Evolutionary conservation across 1,140 invertebrate genomes (phyloP), one percentile per base, ranked within the genome.

Genomic region (Drosophila bipectinata): DNA sequence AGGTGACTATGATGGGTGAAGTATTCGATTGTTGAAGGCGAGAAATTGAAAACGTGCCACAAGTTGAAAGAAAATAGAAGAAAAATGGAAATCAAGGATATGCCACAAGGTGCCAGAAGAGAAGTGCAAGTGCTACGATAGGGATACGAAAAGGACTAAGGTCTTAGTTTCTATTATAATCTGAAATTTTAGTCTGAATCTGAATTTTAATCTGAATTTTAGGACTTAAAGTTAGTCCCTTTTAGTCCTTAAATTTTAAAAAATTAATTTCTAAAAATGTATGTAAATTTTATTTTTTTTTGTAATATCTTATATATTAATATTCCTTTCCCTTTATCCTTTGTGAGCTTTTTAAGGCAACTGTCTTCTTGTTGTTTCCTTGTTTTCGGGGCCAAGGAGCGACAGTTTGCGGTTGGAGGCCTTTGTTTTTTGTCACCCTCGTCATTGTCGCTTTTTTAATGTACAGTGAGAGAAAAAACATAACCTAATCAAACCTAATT

Each of bases 11-110:
- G 54, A 1, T 18, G 6, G 39, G 37, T 41, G 44, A 30, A 15
- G 14, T 44, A 12, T 48, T 28, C 24, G 24, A 24, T 26, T 8
- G 24, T 45, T 8, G 66, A 32, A 37, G 66, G 61, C 12, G 49
- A 60, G 49, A 62, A 71, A 78, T 72, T 64, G 44, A 79, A 79
- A 79, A 71, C 73, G 66, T 77, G 74, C 75, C 37, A 21, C 15
- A 47, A 21, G 18, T 18, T 47, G 18, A 18, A 47, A 21, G 18
- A 24, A 18, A 21, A 47, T 4, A 47, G 18, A 21, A 15, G 15
- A 41, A 9, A 37, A 37, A 18, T 15, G 14, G 6, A 44, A 15
- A 18, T n/a, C 0, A 18, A 18, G 41, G 41, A 15, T 44, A 14
- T 41, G 39, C 39, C 39, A 37, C 10, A n/a, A 41, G n/a, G 41